phyloP scores from a whole-genome alignment of 2,113 vertebrate species.

The Coregonus clupeaformis region DNA sequence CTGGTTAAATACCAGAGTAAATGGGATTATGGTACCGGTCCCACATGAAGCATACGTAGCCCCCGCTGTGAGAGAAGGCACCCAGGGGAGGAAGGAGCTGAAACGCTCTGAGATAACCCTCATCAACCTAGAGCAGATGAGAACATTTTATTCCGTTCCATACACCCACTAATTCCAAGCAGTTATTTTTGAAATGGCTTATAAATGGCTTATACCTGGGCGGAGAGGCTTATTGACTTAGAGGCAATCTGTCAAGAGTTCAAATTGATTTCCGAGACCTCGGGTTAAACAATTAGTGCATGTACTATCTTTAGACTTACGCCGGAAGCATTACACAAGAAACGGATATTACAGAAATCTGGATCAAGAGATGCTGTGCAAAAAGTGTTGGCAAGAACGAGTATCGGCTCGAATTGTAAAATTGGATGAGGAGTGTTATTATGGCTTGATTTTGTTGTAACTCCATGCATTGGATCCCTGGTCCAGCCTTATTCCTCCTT shows the following conservation, averaged over 20 bases:
- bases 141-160: neutral
- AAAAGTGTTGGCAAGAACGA: no score
- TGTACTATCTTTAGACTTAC: no score
- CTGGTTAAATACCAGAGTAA: conserved; percentile 59
- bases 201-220: conserved; percentile 1
- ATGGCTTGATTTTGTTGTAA: no score
- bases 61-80: conserved; percentile 29
- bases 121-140: neutral
- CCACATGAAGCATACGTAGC: conserved; percentile 30
- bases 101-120: conserved; percentile 12
- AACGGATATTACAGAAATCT: no score
- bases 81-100: neutral
- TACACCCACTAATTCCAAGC: conserved; percentile 27
- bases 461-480: no score
- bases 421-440: no score
- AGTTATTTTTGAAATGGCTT: conserved; percentile 27
- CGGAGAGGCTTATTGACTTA: conserved; percentile 13
- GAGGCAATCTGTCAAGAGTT: conserved; percentile 9
- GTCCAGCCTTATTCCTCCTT: no score
- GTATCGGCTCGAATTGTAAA: no score
- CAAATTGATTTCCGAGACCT: conserved; percentile 33
- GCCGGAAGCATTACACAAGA: no score
- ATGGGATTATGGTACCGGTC: conserved; percentile 56
- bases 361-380: no score
- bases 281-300: conserved; percentile 17